These are phyloP conservation scores for Lingula anatina DNA, from an alignment of 2,888 invertebrate genomes.

Conservation along the genomic window DNA sequence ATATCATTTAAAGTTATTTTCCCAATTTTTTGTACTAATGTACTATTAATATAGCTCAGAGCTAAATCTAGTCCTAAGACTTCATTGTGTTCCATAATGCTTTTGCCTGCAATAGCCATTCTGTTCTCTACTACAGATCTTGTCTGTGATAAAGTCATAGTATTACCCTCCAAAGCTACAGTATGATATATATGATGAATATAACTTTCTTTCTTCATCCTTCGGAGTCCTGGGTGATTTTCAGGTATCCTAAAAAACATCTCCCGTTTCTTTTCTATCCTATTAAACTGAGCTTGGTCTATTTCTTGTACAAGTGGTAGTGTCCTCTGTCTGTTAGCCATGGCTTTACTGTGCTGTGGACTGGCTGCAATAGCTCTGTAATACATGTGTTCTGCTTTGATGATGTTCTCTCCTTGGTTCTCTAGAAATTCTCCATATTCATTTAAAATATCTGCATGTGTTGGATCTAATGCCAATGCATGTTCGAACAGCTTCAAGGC, in stretches of 20 bases:
- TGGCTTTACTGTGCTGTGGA: slow-evolving; percentile 65
- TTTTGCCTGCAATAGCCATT: slow-evolving; percentile 74
- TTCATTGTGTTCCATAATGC: slow-evolving; percentile 94
- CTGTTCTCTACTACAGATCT: slow-evolving; percentile 86
- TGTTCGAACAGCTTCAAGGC: slow-evolving; percentile 67
- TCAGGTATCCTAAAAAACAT: slow-evolving; percentile 76
- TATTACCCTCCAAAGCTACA: slow-evolving; percentile 95
- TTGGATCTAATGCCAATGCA: slow-evolving; percentile 83
- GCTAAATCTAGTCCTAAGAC: slow-evolving; percentile 86
- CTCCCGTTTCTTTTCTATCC: slow-evolving; percentile 80
- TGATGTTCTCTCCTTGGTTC: slow-evolving; percentile 74
- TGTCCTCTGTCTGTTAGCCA: slow-evolving; percentile 72
- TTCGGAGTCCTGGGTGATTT: slow-evolving; percentile 70
- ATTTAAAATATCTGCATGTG: slow-evolving; percentile 87
- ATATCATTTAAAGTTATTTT: slow-evolving; percentile 79
- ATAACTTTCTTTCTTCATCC: slow-evolving; percentile 91
- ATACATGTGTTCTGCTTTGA: slow-evolving; percentile 87
- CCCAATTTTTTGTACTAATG: slow-evolving; percentile 63
- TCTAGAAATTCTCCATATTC: slow-evolving; percentile 92
- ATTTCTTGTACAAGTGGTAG: slow-evolving; percentile 80
- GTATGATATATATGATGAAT: slow-evolving; percentile 93
- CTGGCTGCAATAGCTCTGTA: slow-evolving; percentile 72
- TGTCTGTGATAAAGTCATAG: slow-evolving; percentile 88
- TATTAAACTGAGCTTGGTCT: slow-evolving; percentile 70
- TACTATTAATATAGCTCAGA: slow-evolving; percentile 80